Evolutionary conservation across 2,888 invertebrate genomes (phyloP), one percentile per base, ranked within the genome.

Genomic region (Drosophila kambysellisi): DNA sequence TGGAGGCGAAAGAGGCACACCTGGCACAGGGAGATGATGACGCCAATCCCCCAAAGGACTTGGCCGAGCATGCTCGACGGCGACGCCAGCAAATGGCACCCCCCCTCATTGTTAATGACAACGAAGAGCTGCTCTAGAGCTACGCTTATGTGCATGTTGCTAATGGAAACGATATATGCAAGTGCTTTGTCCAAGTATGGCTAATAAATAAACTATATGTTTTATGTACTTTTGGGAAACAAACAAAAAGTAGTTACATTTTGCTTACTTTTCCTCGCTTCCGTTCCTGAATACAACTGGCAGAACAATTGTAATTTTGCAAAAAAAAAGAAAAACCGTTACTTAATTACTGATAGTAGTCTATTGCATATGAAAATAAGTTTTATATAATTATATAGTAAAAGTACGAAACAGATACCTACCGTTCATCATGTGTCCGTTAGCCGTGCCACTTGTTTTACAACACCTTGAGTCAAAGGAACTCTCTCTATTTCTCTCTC

Each of bases 111-210:
- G 64, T 72, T 4, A 76, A 85, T 64, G 77, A 68, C 65, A 70
- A 82, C 52, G 82, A 79, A 46, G 82, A 84, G 77, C 64, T 85
- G 62, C 86, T 88, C 67, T 82, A 82, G 85, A 70, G 75, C 30
- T 70, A 70, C 82, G 74, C 76, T 29, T 64, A 74, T 72, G 46
- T 77, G 56, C 67, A 71, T 81, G 69, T 71, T 83, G 48, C 53
- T 81, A n/a, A 58, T 83, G 69, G 81, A 81, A 63, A 25, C 62
- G 60, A 30, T 51, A 46, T 58, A 41, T 72, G n/a, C 58, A 61
- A 50, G 41, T 76, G 76, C 61, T 70, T 80, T 80, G 58, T 58
- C 41, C 35, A 53, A 53, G 7, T 43, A 65, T 39, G 52, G 46
- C 57, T 70, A 48, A 29, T 39, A 33, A 41, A 70, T 32, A 64